Evolutionary conservation across 2,113 vertebrate genomes (phyloP), one percentile per base, ranked within the genome.

Genomic region (Ptyas mucosa): DNA sequence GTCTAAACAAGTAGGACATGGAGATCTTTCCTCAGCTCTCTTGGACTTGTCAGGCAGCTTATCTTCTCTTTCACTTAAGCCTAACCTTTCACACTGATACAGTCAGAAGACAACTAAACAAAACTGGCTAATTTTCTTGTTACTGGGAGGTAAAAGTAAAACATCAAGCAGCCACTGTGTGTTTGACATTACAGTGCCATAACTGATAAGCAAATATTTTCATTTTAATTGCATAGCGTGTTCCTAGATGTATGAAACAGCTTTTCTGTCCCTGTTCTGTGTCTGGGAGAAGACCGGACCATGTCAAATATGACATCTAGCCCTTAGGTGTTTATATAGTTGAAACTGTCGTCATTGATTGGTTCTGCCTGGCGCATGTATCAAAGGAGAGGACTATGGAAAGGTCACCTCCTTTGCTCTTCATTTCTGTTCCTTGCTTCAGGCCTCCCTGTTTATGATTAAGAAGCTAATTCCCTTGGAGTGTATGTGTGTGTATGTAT

Each of bases 201-300:
- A 91, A 93, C 53, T 85, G 93, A 96, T 96, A 94, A 95, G 94
- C 91, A 95, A 96, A 95, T 95, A 94, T 97, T 96, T 97, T 96
- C 94, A 93, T 96, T 96, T 93, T 89, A 94, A 96, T 95, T 93
- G 24, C 86, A 81, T 1, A 20, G 51, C 94, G 64, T 21, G 9
- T 94, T 95, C 93, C 95, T 85, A 93, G 90, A 87, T 90, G 61
- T 90, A 89, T 3, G 1, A 89, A 94, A 94, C 0, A 18, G 26
- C 46, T 90, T 93, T 94, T 55, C 88, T 8, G 2, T 94, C 94
- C 85, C 57, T 81, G 29, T 58, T 96, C 90, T 96, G 95, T 95
- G 81, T 94, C 88, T 88, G 46, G 69, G 87, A 92, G 92, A 95
- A 95, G 88, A 92, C 54, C 91, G 55, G 57, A 1, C 24, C 55